These are phyloP conservation scores for Crotalus helleri DNA, from an alignment of 2,113 vertebrate genomes.

Conservation along the genomic window DNA sequence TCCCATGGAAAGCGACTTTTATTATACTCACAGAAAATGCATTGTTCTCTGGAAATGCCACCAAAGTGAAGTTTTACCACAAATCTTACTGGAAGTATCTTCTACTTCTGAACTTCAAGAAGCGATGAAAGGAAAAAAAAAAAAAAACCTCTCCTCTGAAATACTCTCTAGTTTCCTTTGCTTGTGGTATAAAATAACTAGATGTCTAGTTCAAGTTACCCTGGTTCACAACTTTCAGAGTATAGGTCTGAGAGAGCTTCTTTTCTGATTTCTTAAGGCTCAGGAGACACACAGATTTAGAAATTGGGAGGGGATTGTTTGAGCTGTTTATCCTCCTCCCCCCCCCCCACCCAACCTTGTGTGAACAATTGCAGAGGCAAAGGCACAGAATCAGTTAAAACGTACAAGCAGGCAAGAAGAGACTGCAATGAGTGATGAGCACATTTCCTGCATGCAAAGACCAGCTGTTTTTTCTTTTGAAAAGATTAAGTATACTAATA, in stretches of 20 bases:
- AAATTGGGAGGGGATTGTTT: neutral
- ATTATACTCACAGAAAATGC: neutral
- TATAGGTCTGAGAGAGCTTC: neutral
- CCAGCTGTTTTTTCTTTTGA: slow-evolving; percentile 13
- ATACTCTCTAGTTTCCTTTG: neutral
- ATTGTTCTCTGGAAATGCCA: neutral
- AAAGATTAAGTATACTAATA: slow-evolving; percentile 48
- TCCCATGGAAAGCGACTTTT: neutral
- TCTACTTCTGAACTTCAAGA: neutral
- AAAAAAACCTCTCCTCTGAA: neutral
- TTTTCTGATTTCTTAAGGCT: neutral
- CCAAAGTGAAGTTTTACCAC: neutral
- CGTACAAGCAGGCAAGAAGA: neutral
- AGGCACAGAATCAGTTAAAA: neutral
- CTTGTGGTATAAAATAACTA: neutral
- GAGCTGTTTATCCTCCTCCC: neutral
- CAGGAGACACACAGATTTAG: neutral
- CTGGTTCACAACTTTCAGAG: neutral
- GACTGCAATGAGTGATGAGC: neutral
- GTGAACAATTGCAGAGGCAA: neutral
- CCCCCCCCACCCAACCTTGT: neutral
- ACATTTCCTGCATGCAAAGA: neutral
- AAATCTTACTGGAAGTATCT: neutral
- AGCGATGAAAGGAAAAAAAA: neutral
- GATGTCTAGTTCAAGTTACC: rapidly evolving